These are phyloP conservation scores for Perizoma affinitatum DNA, from an alignment of 2,888 invertebrate genomes.

Conservation along the genomic window DNA sequence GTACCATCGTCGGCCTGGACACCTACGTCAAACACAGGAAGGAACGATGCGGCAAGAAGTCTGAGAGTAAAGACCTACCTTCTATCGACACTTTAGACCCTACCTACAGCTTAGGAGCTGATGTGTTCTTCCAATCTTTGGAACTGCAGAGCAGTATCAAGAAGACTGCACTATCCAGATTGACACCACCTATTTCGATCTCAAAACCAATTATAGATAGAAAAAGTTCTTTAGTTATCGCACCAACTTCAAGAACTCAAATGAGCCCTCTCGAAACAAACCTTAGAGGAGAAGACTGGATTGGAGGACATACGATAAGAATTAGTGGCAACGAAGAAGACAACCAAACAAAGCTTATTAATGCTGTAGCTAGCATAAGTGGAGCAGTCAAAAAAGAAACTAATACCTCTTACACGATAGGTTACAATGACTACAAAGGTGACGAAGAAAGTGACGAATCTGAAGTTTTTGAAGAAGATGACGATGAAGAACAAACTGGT, in stretches of 20 bases:
- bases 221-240: constrained; percentile 57
- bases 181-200: constrained; percentile 73
- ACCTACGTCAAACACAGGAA: constrained; percentile 94
- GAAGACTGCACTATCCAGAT: constrained; percentile 79
- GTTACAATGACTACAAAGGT: constrained; percentile 68
- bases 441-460: constrained; percentile 82
- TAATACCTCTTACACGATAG: constrained; percentile 66
- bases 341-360: constrained; percentile 85
- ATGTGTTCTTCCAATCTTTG: constrained; percentile 93
- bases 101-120: constrained; percentile 88
- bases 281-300: constrained; percentile 85
- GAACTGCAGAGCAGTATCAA: constrained; percentile 90
- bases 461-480: constrained; percentile 85
- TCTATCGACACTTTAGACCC: constrained; percentile 71
- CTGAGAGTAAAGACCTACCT: constrained; percentile 59
- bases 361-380: constrained; percentile 86
- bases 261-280: constrained; percentile 74
- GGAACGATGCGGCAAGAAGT: constrained; percentile 84
- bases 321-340: constrained; percentile 83
- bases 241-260: constrained; percentile 66
- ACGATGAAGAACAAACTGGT: constrained; percentile 83
- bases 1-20: constrained; percentile 92
- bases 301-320: constrained; percentile 83
- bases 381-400: constrained; percentile 82
- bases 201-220: constrained; percentile 61